A percentile compares a stretch with the other conserved stretches of the same genome.
Conservation (phyloP, 1,140 invertebrate species). For the Listronotus oregonensis region DNA sequence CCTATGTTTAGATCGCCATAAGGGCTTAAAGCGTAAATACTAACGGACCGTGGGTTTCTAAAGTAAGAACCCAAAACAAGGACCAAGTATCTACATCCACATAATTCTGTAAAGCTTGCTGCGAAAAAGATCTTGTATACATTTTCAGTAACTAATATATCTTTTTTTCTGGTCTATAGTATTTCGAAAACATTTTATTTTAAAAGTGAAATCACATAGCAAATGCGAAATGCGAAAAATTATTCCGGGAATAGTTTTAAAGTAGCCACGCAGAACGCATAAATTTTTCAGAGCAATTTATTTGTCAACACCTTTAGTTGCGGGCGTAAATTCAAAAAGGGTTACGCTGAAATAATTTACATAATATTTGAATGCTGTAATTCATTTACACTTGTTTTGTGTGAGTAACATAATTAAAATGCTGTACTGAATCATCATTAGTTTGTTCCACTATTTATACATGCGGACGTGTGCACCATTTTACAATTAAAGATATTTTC, state of each 20-base stretch:
- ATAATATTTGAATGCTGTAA: slow-evolving; percentile 32
- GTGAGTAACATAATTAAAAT: slow-evolving; percentile 23
- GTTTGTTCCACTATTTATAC: slow-evolving; percentile 35
- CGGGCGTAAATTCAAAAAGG: slow-evolving; percentile 34
- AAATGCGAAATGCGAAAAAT: slow-evolving; percentile 11
- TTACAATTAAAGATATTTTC: no score
- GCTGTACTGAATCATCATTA: slow-evolving; percentile 23
- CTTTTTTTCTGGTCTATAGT: no score
- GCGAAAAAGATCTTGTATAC: no score
- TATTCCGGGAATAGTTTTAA: slow-evolving; percentile 25
- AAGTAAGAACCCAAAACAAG: no score
- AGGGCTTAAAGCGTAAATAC: no score
- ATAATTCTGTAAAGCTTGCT: no score
- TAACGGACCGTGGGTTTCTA: no score
- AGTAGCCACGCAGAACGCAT: slow-evolving; percentile 26
- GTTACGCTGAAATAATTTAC: slow-evolving; percentile 32
- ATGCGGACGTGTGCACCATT: not conserved
- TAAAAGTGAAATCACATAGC: no score
- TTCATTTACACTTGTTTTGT: slow-evolving; percentile 28
- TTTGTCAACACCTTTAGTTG: slow-evolving; percentile 33
- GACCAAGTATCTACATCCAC: no score
- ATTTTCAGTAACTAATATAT: no score
- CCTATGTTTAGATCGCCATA: no score
- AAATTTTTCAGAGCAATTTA: slow-evolving; percentile 37
- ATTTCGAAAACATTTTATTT: no score